Conservation (phyloP, 2,797 vertebrate genomes). For the Cirrhinus molitorella region DNA sequence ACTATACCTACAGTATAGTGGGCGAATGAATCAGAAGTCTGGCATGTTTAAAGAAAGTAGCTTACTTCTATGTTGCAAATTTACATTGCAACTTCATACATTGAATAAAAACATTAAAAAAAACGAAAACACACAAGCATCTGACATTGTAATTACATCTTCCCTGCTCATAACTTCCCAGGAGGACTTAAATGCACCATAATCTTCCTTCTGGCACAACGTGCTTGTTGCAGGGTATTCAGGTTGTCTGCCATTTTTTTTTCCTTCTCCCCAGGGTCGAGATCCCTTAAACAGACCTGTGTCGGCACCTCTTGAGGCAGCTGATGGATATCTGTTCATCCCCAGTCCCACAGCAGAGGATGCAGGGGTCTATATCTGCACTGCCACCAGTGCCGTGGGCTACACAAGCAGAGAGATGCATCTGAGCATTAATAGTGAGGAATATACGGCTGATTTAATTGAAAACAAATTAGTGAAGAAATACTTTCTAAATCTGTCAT, state of each 20-base stretch:
- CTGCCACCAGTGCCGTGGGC: conserved; percentile 85
- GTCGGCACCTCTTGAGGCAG: conserved; percentile 68
- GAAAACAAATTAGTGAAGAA: background rate
- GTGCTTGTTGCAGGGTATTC: conserved; percentile 51
- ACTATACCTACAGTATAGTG: background rate
- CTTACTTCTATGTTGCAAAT: background rate
- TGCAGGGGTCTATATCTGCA: conserved; percentile 88
- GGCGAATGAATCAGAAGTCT: background rate
- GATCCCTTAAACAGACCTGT: conserved; percentile 67
- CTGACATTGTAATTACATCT: background rate
- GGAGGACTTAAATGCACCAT: background rate
- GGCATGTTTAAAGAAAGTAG: background rate
- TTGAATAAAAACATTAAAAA: too few relatives aligned
- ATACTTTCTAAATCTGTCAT: background rate
- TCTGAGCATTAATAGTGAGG: conserved; percentile 92
- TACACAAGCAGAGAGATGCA: conserved; percentile 85
- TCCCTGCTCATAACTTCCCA: background rate
- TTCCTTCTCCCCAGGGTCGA: conserved; percentile 78
- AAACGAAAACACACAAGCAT: background rate
- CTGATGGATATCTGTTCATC: conserved; percentile 83
- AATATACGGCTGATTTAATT: conserved; percentile 26
- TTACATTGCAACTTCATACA: too few relatives aligned
- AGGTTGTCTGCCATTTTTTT: conserved; percentile 38
- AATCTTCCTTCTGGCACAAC: background rate
- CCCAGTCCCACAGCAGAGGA: conserved; percentile 73